Evolutionary conservation across 2,113 vertebrate species (phyloP).

Genomic region (Vidua chalybeata): DNA sequence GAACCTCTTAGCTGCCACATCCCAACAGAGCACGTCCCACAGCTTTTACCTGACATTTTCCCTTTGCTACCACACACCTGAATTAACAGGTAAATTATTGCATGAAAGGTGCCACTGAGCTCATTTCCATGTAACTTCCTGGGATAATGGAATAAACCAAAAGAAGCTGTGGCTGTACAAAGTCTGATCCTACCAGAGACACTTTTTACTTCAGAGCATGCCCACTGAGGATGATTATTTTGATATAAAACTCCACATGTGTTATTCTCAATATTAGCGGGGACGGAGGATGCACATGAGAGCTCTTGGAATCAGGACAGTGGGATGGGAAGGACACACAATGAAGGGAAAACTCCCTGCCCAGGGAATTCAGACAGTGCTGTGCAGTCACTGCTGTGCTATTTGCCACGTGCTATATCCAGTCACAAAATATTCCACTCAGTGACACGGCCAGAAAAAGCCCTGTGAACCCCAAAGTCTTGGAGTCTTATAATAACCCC

Average conservation of each 20-base stretch:
- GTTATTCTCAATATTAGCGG: accelerated
- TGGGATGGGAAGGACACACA: neutral
- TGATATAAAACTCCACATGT: neutral
- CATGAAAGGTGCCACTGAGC: neutral
- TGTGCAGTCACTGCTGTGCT: slow-evolving; percentile 68
- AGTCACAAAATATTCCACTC: slow-evolving; percentile 68
- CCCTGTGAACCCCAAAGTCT: slow-evolving; percentile 58
- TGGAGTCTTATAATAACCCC: slow-evolving; percentile 67
- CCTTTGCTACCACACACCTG: neutral
- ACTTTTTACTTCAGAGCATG: neutral
- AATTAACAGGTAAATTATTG: neutral
- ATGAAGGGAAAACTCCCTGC: slow-evolving; percentile 46
- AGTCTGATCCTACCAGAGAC: neutral
- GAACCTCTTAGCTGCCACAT: neutral
- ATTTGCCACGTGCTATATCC: slow-evolving; percentile 69
- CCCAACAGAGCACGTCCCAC: neutral
- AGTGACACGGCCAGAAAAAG: slow-evolving; percentile 67
- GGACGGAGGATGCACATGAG: accelerated
- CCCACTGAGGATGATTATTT: neutral
- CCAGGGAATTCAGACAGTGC: slow-evolving; percentile 67
- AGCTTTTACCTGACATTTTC: neutral
- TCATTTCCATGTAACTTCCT: neutral
- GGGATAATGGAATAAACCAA: neutral
- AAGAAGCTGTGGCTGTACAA: neutral
- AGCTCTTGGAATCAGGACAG: neutral